phyloP scores from a whole-genome alignment of 1,140 invertebrate genomes.

The Bombus balteatus region DNA sequence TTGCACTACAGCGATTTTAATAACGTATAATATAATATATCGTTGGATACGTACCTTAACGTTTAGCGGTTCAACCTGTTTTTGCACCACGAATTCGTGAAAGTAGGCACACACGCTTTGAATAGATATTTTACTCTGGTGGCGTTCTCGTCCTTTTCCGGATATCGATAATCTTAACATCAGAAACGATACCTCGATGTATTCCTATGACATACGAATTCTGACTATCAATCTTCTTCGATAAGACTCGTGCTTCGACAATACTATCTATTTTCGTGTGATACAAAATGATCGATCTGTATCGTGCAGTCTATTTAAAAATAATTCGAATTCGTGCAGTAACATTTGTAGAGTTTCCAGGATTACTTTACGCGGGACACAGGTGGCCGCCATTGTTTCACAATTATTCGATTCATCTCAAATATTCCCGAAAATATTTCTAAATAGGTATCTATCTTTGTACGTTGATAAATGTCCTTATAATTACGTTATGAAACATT shows the following conservation, averaged over 20 bases:
- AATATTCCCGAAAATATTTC: neutral
- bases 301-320: neutral
- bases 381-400: neutral
- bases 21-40: conserved; percentile 39
- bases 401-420: neutral
- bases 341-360: neutral
- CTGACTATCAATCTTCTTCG: conserved; percentile 11
- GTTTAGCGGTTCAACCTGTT: conserved; percentile 22
- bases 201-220: neutral
- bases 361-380: conserved; percentile 2
- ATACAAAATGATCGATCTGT: neutral
- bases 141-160: conserved; percentile 7
- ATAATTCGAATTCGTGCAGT: neutral
- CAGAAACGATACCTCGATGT: neutral
- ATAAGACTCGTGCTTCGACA: conserved; percentile 51
- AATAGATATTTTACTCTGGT: conserved; percentile 26
- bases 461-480: neutral
- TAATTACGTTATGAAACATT: neutral
- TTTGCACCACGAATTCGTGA: conserved; percentile 20
- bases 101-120: conserved; percentile 27
- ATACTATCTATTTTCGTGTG: conserved; percentile 35
- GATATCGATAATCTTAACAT: neutral
- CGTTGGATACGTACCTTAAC: conserved; percentile 42
- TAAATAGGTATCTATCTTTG: neutral
- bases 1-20: conserved; percentile 44